Base-by-base conservation (phyloP, 2,888 invertebrate genomes). In the Hypolimnas misippus region DNA sequence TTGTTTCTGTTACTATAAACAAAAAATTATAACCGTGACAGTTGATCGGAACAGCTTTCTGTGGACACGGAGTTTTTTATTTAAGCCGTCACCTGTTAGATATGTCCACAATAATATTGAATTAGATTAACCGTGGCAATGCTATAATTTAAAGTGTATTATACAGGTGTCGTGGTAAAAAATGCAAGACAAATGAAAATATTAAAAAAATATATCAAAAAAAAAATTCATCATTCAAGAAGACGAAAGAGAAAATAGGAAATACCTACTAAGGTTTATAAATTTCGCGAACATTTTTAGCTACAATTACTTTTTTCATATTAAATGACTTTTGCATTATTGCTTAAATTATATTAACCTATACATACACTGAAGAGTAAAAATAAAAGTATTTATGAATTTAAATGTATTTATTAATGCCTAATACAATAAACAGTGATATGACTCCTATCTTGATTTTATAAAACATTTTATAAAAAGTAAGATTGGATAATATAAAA, bases 1-100 rank as follows among this genome's bases (percentile, higher is more conserved):
- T 78, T 76, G 80, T 66, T 35, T 69, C 83, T 81, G 84, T 84
- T 84, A 71, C 75, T 64, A 53, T 31, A 56, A 60, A 63, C 69
- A 84, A 87, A 84, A 87, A 86, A 83, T 79, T 86, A 88, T 84
- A 85, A 72, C 74, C 83, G 83, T 80, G 88, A 89, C 90, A 88
- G 89, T 89, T 85, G 88, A 86, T 77, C 79, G 74, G 76, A 86
- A 86, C 85, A 82, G 82, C 80, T 83, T 79, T 84, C 78, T 74
- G 80, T 84, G 87, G 88, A 81, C 84, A 86, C 83, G 83, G 81
- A 77, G 21, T 75, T 86, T 88, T 89, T 90, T 87, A n/a, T n/a
- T n/a, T 84, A 72, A 64, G 67, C 61, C 70, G 66, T 72, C 90
- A 91, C 90, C 90, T 91, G 90, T 89, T 87, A 76, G 70, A 69